Evolutionary conservation across 2,888 invertebrate species (phyloP), one percentile per base, ranked within the genome.

Genomic region (Vandiemenella viatica): DNA sequence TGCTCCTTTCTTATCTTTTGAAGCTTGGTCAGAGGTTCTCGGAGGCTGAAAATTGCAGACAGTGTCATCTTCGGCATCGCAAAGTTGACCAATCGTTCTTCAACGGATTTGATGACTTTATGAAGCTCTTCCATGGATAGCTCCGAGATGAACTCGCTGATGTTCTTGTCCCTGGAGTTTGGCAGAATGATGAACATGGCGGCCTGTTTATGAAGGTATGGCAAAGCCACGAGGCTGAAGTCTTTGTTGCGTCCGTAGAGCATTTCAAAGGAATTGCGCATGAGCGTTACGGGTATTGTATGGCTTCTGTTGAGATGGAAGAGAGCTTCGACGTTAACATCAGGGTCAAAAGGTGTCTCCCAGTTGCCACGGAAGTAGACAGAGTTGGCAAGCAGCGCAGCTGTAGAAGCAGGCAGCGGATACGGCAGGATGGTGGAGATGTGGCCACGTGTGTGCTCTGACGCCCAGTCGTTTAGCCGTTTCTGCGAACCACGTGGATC

Each of bases 121-220:
- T 60, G 22, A 17, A 63, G 46, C 23, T 65, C 60, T 17, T 57
- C 54, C 3, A 58, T 51, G 7, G 58, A 58, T 17, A 63, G 37
- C 1, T 50, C 51, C 13, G 58, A 52, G 0, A 58, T 55, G 46
- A 66, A 63, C 10, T 55, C 52, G 38, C 58, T 61, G 4, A 65
- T 60, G 45, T 66, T 55, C 40, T 59, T 55, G 15, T 61, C 57
- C 6, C 48, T 48, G 16, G n/a, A 7, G 17, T 61, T 63, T 0
- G 73, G 73, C 6, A 71, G 55, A 4, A 74, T 54, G 26, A 73
- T 58, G 52, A 68, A 68, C 66, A 74, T 67, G 10, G 64, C 62
- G 3, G 68, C 58, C 48, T 68, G 62, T 16, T 61, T 58, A 22
- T 65, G 64, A 46, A 63, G 62, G 52, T 72, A 72, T 0, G 72